Percentiles rank a stretch among this genome's conserved stretches.
These are phyloP conservation scores for Tolypeutes matacus DNA, from an alignment of 2,797 vertebrate species.

Conservation along the genomic window DNA sequence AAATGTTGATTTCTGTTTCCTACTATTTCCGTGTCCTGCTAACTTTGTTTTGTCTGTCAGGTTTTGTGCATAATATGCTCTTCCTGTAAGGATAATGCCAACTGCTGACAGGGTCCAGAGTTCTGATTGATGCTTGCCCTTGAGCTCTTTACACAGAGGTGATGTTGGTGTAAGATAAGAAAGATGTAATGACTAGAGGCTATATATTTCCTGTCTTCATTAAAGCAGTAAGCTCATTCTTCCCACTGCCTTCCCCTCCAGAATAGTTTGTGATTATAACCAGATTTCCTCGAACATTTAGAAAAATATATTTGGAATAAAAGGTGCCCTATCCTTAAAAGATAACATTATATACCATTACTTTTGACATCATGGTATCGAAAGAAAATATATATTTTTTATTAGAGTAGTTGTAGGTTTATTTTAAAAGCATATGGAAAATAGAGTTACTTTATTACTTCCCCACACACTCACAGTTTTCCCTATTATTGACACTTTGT, in stretches of 20 bases:
- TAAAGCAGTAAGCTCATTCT: conserved; percentile 65
- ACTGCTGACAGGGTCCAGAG: conserved; percentile 76
- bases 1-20: conserved; percentile 81
- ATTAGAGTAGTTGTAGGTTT: too few species aligned
- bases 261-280: background rate
- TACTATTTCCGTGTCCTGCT: conserved; percentile 55
- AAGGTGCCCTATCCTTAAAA: background rate
- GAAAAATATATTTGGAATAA: background rate
- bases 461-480: too few species aligned
- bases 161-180: conserved; percentile 76
- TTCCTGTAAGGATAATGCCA: conserved; percentile 83
- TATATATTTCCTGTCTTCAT: conserved; percentile 72
- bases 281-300: background rate
- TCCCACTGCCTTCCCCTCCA: background rate
- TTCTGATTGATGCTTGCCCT: conserved; percentile 81
- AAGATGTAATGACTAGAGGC: conserved; percentile 64
- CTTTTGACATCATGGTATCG: background rate
- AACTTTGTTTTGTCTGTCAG: conserved; percentile 83
- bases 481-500: too few species aligned
- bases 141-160: conserved; percentile 72
- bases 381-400: too few species aligned
- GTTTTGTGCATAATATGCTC: conserved; percentile 72
- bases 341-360: background rate
- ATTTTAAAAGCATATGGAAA: too few species aligned
- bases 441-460: too few species aligned